A percentile compares a stretch with the other conserved stretches of the same genome.
Evolutionary conservation across 2,797 vertebrate genomes (phyloP).

Genomic region (Tapirus indicus): DNA sequence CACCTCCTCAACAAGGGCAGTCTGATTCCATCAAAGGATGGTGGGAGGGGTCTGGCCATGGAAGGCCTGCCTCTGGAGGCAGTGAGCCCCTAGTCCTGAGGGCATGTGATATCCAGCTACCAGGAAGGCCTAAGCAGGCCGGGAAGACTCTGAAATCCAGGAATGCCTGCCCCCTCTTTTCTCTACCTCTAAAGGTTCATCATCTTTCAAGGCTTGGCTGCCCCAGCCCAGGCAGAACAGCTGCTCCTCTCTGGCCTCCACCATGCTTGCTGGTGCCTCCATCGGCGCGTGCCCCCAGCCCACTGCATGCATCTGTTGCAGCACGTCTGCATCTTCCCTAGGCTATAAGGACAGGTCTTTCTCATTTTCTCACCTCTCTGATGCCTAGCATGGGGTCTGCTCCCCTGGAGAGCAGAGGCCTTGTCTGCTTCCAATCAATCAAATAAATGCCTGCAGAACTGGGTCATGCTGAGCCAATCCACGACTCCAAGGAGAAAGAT

Average conservation of each 20-base stretch:
- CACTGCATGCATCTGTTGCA: neutral
- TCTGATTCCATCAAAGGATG: neutral
- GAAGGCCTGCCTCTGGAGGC: neutral
- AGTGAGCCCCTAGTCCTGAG: fast-evolving
- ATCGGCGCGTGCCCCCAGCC: neutral
- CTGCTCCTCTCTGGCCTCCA: neutral
- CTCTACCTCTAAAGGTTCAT: neutral
- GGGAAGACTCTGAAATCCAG: neutral
- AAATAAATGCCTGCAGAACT: slow-evolving; percentile 48
- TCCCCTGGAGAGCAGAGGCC: neutral
- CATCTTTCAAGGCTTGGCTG: neutral
- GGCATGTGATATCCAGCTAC: neutral
- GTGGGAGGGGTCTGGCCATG: neutral
- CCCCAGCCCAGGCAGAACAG: neutral
- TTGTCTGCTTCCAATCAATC: slow-evolving; percentile 47
- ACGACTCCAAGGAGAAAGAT: neutral
- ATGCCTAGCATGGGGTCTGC: neutral
- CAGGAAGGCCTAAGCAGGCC: neutral
- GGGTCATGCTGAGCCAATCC: neutral
- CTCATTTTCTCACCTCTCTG: neutral
- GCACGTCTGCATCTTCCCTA: neutral
- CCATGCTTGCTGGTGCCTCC: neutral
- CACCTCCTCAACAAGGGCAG: too few species aligned
- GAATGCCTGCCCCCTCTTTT: neutral
- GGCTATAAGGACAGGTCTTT: neutral